Evolutionary conservation across 2,888 invertebrate species (phyloP).

Genomic region (Cylloceria caligata): DNA sequence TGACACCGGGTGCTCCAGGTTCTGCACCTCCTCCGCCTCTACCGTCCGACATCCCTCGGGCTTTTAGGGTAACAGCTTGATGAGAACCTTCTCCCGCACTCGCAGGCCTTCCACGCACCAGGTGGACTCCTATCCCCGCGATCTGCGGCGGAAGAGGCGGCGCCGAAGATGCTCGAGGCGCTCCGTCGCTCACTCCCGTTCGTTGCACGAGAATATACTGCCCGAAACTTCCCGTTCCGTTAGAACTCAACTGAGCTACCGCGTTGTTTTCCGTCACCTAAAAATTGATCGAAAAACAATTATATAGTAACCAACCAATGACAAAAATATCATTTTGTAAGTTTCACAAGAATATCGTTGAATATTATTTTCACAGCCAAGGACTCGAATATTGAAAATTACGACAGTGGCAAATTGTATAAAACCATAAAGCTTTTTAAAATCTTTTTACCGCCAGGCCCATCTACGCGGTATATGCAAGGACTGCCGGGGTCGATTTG

Average conservation of each 20-base stretch:
- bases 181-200: constrained; percentile 88
- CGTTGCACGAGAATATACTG: constrained; percentile 94
- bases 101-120: constrained; percentile 88
- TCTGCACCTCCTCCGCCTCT: constrained; percentile 85
- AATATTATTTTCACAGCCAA: background rate
- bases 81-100: constrained; percentile 86
- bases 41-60: constrained; percentile 77
- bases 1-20: constrained; percentile 83
- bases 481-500: no score
- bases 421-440: no score
- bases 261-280: constrained; percentile 79
- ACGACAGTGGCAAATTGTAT: no score
- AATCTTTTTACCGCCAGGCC: no score
- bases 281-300: constrained; percentile 39
- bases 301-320: background rate
- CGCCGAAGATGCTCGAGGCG: constrained; percentile 94
- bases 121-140: constrained; percentile 81
- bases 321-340: background rate
- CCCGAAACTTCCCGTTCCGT: constrained; percentile 87
- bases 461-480: no score
- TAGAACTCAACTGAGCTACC: constrained; percentile 78
- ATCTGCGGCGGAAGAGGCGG: constrained; percentile 87
- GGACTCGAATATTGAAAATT: no score
- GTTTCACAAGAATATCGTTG: no score
- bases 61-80: constrained; percentile 81